Base-by-base conservation (phyloP, 2,113 vertebrate species). In the Cheilinus undulatus region DNA sequence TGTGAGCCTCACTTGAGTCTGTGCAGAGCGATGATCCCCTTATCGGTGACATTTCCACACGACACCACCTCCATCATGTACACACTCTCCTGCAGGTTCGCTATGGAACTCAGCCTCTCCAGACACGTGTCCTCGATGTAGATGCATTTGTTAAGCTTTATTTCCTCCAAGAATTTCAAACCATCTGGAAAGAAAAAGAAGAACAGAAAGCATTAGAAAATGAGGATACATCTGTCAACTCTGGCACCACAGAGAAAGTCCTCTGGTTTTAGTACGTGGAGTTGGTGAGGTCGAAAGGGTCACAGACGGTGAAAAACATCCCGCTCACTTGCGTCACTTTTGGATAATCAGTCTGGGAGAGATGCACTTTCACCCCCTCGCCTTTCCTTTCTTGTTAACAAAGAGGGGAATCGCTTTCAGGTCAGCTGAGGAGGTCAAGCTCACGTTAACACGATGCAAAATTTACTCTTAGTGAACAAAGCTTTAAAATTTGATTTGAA, bases 41-140 rank as follows among this genome's bases (percentile, higher is more conserved):
- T 95, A 58, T 98, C 96, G 0, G 96, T 97, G 75, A 99, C 88
- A 0, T 98, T 97, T 7, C 98, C 98, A 68, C 98, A 99, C 19
- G 97, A 96, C 64, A 97, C 94, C 20, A 99, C 90, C 90, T 94
- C 92, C 92, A 99, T 85, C 73, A 86, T 89, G 72, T 79, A 86
- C 23, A 99, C 54, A 2, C 93, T 98, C 80, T 90, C 89, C 89
- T 95, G 97, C 50, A 99, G 93, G 11, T 80, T 97, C 84, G 89
- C 89, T 0, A 94, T 90, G 7, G 95, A 85, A 43, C 96, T 93
- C 75, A 99, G 88, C 71, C 89, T 93, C 92, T 97, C 91, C 91
- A 99, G 90, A 69, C 97, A 98, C 7, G 69, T 0, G 6, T 99
- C 98, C 73, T 97, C 94, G 0, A 99, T 95, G 86, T 99, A 99